Base-by-base conservation (phyloP, 1,140 invertebrate species). In the Drosophila melanica region DNA sequence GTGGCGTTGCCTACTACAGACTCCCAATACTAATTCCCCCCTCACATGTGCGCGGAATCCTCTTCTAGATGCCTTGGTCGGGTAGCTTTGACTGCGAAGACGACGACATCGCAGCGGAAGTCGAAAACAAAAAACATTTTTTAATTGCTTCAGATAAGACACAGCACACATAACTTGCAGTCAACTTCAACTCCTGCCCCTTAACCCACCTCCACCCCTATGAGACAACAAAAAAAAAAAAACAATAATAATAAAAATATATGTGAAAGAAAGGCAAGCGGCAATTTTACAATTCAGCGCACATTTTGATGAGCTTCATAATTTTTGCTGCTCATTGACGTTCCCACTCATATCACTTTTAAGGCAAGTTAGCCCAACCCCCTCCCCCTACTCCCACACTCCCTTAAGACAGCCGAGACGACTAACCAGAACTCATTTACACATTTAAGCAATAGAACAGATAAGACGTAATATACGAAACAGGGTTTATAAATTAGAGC, bases 231-330 rank as follows among this genome's bases (percentile, higher is more conserved):
- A 58, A 12, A 20, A 23, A 39, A 42, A 39, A 35, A 5, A 60
- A 18, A 37, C 59, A 47, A 11, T 65, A 64, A 18, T 48, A 55
- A 39, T 8, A 18, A 55, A 27, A 54, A n/a, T 30, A 45, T 37
- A 35, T 44, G 12, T 10, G 10, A 58, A 67, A 51, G 70, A 68
- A 74, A 85, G 53, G 48, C 58, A 81, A 67, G 75, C 75, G 82
- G 75, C 84, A 87, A 87, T 86, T 86, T 86, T 86, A 86, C 82
- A 86, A 86, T 86, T 86, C 82, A 87, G 82, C 84, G 82, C 82
- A 86, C 82, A 86, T 86, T 87, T 79, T 87, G 82, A 86, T 86
- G 82, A 82, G 82, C 82, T 86, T 87, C 84, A 82, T 87, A 87
- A 87, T 82, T 86, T 86, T 82, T 81, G 75, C 75, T 87, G 82